Conservation (phyloP, 2,888 invertebrate species). For the Mythimna pallens region DNA sequence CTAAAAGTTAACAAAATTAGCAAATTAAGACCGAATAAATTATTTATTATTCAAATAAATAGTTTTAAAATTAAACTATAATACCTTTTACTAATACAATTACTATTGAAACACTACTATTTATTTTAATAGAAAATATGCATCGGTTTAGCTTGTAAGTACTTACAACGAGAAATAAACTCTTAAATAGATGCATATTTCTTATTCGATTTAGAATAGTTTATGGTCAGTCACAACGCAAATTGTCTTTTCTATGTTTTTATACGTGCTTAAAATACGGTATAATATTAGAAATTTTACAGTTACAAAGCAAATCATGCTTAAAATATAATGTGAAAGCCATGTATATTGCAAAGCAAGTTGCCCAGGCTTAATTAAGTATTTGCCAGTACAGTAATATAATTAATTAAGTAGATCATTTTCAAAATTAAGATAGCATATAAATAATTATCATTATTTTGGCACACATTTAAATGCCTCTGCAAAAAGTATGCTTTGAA, state of each 20-base stretch:
- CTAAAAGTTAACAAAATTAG: slow-evolving; percentile 32
- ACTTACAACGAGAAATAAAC: slow-evolving; percentile 6
- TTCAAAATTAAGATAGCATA: slow-evolving; percentile 27
- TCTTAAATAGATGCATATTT: slow-evolving; percentile 40
- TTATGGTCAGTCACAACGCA: slow-evolving; percentile 33
- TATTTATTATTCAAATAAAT: slow-evolving; percentile 36
- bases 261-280: slow-evolving; percentile 23
- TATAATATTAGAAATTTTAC: slow-evolving; percentile 21
- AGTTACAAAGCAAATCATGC: slow-evolving; percentile 46
- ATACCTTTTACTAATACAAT: slow-evolving; percentile 44
- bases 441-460: slow-evolving; percentile 41
- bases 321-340: slow-evolving; percentile 25
- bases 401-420: slow-evolving; percentile 32
- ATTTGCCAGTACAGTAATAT: slow-evolving; percentile 35
- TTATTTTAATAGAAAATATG: slow-evolving; percentile 45
- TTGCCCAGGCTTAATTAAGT: slow-evolving; percentile 23
- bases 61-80: slow-evolving; percentile 31
- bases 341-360: slow-evolving; percentile 26
- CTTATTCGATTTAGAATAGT: slow-evolving; percentile 18
- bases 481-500: slow-evolving; percentile 18
- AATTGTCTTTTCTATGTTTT: slow-evolving; percentile 47
- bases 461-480: slow-evolving; percentile 54
- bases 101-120: slow-evolving; percentile 1
- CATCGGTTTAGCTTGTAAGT: slow-evolving; percentile 15
- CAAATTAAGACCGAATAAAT: slow-evolving; percentile 44